Base-by-base conservation (phyloP, 1,140 invertebrate species). In the Zaprionus capensis region DNA sequence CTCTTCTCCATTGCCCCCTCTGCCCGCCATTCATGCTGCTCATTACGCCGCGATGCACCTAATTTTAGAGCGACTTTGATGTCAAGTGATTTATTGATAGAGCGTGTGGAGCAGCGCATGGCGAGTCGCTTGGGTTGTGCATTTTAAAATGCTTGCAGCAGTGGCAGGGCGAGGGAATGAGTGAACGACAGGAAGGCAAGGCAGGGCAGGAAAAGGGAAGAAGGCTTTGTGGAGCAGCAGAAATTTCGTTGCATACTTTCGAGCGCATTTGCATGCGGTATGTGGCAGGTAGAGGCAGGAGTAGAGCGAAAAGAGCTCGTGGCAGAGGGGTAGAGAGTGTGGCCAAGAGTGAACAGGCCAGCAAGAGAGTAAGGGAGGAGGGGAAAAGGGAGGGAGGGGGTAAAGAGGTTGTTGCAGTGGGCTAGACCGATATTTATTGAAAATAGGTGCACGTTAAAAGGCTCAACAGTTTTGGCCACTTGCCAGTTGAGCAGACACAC, bases 381-480 rank as follows among this genome's bases (percentile, higher is more conserved):
- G 2, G 6, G n/a, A 46, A 17, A n/a, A 4, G 6, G 6, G 6
- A 15, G 2, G n/a, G 6, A 0, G 2, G n/a, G n/a, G 31, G 31
- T 34, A 34, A 34, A 34, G 9, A 9, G 31, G 31, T 9, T 34
- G 31, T 34, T 34, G 31, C 4, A 31, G 61, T 34, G 20, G 36
- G n/a, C 41, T 20, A 46, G n/a, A 46, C 41, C 41, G 41, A 44
- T 74, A 53, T 68, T 56, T 74, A 74, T 74, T 69, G 71, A 56
- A 69, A 55, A 69, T 53, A 55, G 57, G 14, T 61, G 67, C 57
- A 61, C 34, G 62, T 26, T 26, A 56, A 38, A 46, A 17, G 41
- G 55, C 63, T 72, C 70, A 72, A 72, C 70, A 59, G 14, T 63
- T 38, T 63, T 70, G 72, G 72, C 51, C 14, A 24, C 44, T n/a